Evolutionary conservation across 2,113 vertebrate species (phyloP), one percentile per base, ranked within the genome.

Genomic region (Tretioscincus oriximinensis): DNA sequence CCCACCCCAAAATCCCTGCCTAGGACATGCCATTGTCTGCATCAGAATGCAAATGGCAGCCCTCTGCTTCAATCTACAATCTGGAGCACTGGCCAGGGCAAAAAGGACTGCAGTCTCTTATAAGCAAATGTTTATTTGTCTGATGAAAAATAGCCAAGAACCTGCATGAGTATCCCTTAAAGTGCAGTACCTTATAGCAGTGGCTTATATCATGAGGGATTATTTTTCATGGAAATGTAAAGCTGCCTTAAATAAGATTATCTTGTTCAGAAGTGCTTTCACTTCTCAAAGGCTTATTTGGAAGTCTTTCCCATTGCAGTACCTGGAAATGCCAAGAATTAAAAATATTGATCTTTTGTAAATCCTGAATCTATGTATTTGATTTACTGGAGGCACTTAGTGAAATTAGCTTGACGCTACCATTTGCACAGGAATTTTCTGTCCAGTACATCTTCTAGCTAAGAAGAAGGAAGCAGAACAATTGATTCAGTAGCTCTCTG

Each of bases 391-490:
- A 47, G 66, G 14, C 20, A 21, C 20, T 11, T 22, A 58, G 54
- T 58, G 45, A 26, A 70, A 9, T 11, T 26, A 24, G 8, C n/a
- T 20, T 65, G 58, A 31, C 41, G 26, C 7, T 26, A 20, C 41
- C 47, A 41, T 77, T 67, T 29, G 9, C 68, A 72, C 5, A 65
- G 22, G 29, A 1, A n/a, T 64, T 82, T 86, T 47, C 26, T 74
- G 69, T 80, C 24, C 29, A 82, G 76, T 21, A 58, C 83, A 41
- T 45, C 64, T 72, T 82, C 60, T 35, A 47, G 54, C 65, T 63
- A 70, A 84, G 65, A 58, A 12, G 10, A 66, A 76, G 20, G 8
- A 41, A 79, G 4, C 35, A 68, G 65, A 68, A 66, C 77, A 2
- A 75, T 49, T 69, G n/a, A 10, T 49, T 31, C 49, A 47, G 49